A percentile compares a stretch with the other conserved stretches of the same genome.
Conservation (phyloP, 2,797 vertebrate genomes). For the Sandelia bainsii region DNA sequence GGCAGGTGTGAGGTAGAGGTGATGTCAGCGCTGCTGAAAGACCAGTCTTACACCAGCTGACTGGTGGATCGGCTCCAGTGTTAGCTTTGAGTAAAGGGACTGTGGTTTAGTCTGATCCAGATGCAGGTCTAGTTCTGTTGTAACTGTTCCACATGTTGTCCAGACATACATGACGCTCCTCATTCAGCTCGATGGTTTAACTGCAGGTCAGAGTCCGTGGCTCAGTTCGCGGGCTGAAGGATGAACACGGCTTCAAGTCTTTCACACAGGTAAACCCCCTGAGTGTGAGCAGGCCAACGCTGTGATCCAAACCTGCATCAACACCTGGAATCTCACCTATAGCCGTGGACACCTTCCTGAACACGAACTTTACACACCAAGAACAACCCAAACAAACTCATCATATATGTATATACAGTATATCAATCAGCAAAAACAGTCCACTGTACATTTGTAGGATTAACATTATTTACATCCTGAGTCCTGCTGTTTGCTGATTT, state of each 20-base stretch:
- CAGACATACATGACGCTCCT: not conserved
- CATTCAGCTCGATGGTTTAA: not conserved
- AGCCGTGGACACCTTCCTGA: too few relatives aligned
- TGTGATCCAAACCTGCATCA: conserved; percentile 14
- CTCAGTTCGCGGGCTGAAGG: conserved; percentile 34
- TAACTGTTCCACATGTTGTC: conserved; percentile 15
- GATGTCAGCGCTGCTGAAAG: too few relatives aligned
- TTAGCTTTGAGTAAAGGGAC: conserved; percentile 16
- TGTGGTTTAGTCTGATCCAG: not conserved
- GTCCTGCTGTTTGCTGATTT: not conserved
- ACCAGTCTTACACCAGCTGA: not conserved
- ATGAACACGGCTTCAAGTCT: conserved; percentile 19
- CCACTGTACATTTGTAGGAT: not conserved
- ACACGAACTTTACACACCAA: not conserved
- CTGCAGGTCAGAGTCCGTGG: not conserved
- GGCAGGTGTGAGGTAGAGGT: too few relatives aligned
- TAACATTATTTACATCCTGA: not conserved
- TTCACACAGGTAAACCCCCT: not conserved
- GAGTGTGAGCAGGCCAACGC: not conserved
- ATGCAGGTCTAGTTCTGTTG: not conserved
- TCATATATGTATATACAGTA: too few relatives aligned
- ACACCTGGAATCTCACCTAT: not conserved
- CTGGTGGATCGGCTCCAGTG: not conserved
- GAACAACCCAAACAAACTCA: too few relatives aligned
- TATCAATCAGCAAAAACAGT: too few relatives aligned